Conservation (phyloP, 2,113 vertebrate genomes). For the Platysternon megacephalum region DNA sequence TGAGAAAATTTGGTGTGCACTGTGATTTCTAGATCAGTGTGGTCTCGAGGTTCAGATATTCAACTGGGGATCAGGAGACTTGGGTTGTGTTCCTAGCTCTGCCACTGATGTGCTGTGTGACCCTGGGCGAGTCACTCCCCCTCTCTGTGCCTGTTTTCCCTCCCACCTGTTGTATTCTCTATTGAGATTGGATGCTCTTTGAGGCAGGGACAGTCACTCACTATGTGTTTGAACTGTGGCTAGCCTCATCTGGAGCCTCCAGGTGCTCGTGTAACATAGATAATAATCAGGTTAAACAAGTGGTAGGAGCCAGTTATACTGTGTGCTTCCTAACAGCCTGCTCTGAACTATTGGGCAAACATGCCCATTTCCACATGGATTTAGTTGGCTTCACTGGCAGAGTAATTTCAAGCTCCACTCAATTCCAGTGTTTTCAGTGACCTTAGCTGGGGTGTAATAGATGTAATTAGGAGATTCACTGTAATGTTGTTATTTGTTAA, state of each 20-base stretch:
- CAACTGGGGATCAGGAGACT: not conserved
- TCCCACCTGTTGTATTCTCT: not conserved
- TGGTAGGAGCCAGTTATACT: not conserved
- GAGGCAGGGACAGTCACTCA: not conserved
- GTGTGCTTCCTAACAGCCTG: not conserved
- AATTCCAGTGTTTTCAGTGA: not conserved
- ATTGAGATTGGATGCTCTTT: not conserved
- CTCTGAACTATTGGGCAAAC: not conserved
- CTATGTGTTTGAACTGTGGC: not conserved
- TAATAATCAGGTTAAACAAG: not conserved
- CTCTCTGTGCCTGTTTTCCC: not conserved
- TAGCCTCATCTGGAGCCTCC: not conserved
- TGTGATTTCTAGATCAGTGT: not conserved
- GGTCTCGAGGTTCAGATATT: not conserved
- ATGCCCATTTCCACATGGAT: not conserved
- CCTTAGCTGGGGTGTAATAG: not conserved
- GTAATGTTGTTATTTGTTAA: not conserved
- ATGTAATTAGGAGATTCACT: not conserved
- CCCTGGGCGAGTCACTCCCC: not conserved
- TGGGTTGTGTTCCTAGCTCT: not conserved
- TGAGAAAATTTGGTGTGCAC: not conserved
- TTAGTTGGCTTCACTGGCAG: not conserved
- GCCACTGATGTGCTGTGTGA: not conserved
- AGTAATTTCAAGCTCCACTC: not conserved
- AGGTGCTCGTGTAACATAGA: not conserved